Base-by-base conservation (phyloP, 64 coral and sea anemone species). In the Pachyseris speciosa region DNA sequence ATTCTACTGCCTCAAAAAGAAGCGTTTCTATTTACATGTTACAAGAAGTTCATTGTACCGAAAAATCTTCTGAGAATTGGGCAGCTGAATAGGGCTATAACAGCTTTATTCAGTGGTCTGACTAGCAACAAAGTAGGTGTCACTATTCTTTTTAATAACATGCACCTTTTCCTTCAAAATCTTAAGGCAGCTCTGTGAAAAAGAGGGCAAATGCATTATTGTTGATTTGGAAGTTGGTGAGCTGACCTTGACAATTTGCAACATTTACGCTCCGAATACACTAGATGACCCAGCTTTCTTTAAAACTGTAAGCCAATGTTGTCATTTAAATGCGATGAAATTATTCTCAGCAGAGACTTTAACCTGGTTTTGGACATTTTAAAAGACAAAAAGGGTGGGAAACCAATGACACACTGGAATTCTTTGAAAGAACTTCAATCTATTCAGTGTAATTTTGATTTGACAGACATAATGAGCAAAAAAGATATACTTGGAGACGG, bases 221-320 rank as follows among this genome's bases (percentile, higher is more conserved):
- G 29, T 63, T 60, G 81, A 85, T 85, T 44, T 67, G 24, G 65
- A 85, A 69, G 32, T 39, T 10, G 41, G 43, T 39, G 39, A 85
- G 19, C 61, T 43, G 40, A 41, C 9, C 12, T n/a, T 85, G 2
- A 85, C 81, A 1, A 20, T 85, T 19, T 63, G n/a, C 42, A 68
- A 40, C 25, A 49, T 85, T 47, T 85, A 85, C 68, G 83, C 83
- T 12, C 83, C 83, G 22, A 85, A 85, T 20, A 40, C 6, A n/a
- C n/a, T n/a, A 16, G 78, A 64, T 26, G n/a, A 51, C n/a, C 39
- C 78, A 38, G 15, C 16, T 83, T 83, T 83, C 37, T 83, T 63
- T 32, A 10, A 61, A 83, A 83, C 37, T 38, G 27, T 64, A 22
- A 8, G 27, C 2, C 17, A 41, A 13, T 83, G n/a, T 8, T 9